Evolutionary conservation across 1,140 invertebrate species (phyloP).

Genomic region (Ericerus pela): DNA sequence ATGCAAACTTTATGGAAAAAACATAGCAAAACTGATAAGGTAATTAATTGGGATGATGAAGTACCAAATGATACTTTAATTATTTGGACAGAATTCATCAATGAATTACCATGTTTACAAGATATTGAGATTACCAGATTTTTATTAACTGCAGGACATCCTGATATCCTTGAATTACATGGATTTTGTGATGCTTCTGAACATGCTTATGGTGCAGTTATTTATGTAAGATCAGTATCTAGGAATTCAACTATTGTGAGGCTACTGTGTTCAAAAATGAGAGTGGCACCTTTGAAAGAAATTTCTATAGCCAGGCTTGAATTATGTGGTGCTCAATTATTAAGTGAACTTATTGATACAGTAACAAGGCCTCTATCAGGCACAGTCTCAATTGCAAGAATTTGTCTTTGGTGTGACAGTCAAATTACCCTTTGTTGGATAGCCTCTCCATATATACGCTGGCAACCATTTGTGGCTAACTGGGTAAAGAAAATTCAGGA

Average conservation of each 20-base stretch:
- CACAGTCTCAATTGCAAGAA: slow-evolving; percentile 1
- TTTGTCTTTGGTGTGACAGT: slow-evolving; percentile 27
- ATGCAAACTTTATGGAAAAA: slow-evolving; percentile 20
- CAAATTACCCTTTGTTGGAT: slow-evolving; percentile 28
- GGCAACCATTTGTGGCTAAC: slow-evolving; percentile 27
- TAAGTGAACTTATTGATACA: slow-evolving; percentile 27
- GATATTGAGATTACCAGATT: slow-evolving; percentile 9
- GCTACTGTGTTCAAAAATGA: slow-evolving; percentile 20
- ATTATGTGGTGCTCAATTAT: slow-evolving; percentile 31
- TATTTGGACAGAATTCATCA: slow-evolving; percentile 1
- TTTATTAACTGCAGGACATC: not conserved
- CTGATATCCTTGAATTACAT: slow-evolving; percentile 18
- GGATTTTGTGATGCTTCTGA: slow-evolving; percentile 29
- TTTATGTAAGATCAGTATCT: slow-evolving; percentile 25
- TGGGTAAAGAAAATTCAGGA: slow-evolving; percentile 27
- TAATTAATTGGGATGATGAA: slow-evolving; percentile 15
- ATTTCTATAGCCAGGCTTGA: slow-evolving; percentile 35
- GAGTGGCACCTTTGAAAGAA: slow-evolving; percentile 20
- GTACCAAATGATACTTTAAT: not conserved
- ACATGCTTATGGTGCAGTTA: slow-evolving; percentile 25
- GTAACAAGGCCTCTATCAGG: slow-evolving; percentile 15
- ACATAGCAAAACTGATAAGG: not conserved
- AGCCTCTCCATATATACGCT: slow-evolving; percentile 16
- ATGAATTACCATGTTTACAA: slow-evolving; percentile 1
- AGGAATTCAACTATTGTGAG: slow-evolving; percentile 8